These are phyloP conservation scores for Atherinomorus stipes DNA, from an alignment of 2,113 vertebrate genomes.

Conservation along the genomic window DNA sequence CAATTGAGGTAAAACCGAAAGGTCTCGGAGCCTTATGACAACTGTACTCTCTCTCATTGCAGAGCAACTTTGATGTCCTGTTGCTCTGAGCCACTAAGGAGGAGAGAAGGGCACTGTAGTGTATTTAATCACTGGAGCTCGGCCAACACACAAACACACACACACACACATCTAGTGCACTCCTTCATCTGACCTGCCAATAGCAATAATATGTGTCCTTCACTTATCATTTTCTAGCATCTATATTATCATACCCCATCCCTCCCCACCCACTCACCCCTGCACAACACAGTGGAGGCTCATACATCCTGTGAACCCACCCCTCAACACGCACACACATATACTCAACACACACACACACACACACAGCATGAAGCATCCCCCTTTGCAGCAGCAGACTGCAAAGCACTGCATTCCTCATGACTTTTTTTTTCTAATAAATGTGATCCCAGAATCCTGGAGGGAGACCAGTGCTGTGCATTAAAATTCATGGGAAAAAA, in stretches of 20 bases:
- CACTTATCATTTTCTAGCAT: slow-evolving; percentile 78
- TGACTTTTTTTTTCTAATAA: slow-evolving; percentile 78
- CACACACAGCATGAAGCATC: slow-evolving; percentile 63
- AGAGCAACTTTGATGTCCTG: slow-evolving; percentile 54
- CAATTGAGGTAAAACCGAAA: slow-evolving; percentile 30
- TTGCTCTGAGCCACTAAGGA: slow-evolving; percentile 33
- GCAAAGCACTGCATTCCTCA: slow-evolving; percentile 75
- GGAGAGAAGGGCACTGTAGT: slow-evolving; percentile 48
- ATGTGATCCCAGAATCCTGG: slow-evolving; percentile 79
- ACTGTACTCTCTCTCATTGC: slow-evolving; percentile 24
- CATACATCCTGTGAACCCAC: slow-evolving; percentile 60
- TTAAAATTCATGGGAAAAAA: slow-evolving; percentile 85
- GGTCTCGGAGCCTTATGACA: slow-evolving; percentile 11
- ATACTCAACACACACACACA: slow-evolving; percentile 23
- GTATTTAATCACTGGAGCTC: slow-evolving; percentile 68
- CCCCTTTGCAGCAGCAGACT: slow-evolving; percentile 69
- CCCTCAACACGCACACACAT: slow-evolving; percentile 24
- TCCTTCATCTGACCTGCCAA: slow-evolving; percentile 76
- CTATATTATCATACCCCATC: slow-evolving; percentile 69
- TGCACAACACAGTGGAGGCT: slow-evolving; percentile 25
- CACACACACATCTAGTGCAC: slow-evolving; percentile 40
- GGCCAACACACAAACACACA: slow-evolving; percentile 58
- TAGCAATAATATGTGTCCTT: slow-evolving; percentile 78
- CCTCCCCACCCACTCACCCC: slow-evolving; percentile 33
- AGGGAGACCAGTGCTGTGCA: slow-evolving; percentile 74